Evolutionary conservation across 2,888 invertebrate species (phyloP).

Genomic region (Caenorhabditis uteleia): DNA sequence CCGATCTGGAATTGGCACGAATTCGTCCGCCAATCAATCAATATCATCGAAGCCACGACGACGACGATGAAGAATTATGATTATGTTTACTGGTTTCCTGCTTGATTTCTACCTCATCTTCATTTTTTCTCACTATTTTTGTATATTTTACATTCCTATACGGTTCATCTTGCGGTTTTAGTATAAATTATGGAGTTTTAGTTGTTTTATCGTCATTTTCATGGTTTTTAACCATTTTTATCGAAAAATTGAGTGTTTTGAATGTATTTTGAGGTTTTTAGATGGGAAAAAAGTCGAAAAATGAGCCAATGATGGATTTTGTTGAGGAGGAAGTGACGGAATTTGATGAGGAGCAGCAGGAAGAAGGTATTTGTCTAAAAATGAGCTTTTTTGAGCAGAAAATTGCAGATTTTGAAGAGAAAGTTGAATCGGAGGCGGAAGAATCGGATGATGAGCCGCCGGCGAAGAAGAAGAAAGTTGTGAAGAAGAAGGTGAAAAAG

Average conservation of each 20-base stretch:
- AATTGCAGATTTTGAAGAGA: not conserved
- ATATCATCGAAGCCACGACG: slow-evolving; percentile 10
- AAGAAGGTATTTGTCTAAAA: slow-evolving; percentile 11
- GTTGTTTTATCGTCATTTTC: not conserved
- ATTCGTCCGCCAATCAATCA: not conserved
- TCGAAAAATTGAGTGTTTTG: not conserved
- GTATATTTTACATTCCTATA: not conserved
- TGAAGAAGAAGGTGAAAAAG: slow-evolving; percentile 20
- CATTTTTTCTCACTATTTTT: no score
- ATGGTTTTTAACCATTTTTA: not conserved
- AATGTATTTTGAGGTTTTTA: not conserved
- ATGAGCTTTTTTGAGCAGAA: slow-evolving; percentile 7
- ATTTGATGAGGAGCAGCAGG: slow-evolving; percentile 21
- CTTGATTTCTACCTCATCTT: no score
- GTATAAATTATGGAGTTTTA: no score
- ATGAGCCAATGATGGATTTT: slow-evolving; percentile 31
- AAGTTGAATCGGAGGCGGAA: not conserved
- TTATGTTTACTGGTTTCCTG: no score
- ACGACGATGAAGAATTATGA: no score
- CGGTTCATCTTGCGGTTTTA: no score
- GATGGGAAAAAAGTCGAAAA: slow-evolving; percentile 11
- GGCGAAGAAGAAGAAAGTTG: slow-evolving; percentile 27
- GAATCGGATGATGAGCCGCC: slow-evolving; percentile 22
- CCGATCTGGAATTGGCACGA: slow-evolving; percentile 60
- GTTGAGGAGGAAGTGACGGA: slow-evolving; percentile 40